Conservation (phyloP, 2,113 vertebrate genomes). For the Tricholaema leucomelas region DNA sequence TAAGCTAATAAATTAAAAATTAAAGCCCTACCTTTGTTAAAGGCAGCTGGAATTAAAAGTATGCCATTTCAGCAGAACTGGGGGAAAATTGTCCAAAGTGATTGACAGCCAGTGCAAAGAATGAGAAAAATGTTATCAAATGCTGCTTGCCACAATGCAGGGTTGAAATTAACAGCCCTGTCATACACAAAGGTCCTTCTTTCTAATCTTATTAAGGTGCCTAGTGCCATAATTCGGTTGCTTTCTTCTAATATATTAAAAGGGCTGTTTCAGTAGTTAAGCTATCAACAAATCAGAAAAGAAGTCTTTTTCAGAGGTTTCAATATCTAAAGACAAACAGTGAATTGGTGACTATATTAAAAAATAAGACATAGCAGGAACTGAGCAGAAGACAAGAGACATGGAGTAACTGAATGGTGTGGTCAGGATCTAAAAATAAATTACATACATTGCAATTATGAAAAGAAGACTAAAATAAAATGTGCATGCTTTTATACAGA, state of each 20-base stretch:
- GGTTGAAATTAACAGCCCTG: constrained; percentile 2
- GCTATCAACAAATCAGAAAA: background rate
- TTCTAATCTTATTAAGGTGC: constrained; percentile 6
- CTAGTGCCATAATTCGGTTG: background rate
- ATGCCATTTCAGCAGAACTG: constrained; percentile 16
- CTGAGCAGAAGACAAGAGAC: background rate
- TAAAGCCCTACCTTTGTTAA: background rate
- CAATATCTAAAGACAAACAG: background rate
- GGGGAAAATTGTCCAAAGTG: background rate
- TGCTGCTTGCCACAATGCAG: background rate
- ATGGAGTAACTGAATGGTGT: background rate
- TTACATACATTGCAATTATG: background rate
- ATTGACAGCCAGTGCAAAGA: constrained; percentile 14
- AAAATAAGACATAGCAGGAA: background rate
- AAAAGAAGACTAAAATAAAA: background rate
- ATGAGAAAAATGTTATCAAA: constrained; percentile 15
- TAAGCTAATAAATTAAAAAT: constrained; percentile 27
- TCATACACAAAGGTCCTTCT: background rate
- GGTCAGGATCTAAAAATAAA: background rate
- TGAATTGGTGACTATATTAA: background rate
- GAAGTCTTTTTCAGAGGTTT: background rate
- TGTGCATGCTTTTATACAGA: background rate
- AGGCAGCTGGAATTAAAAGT: constrained; percentile 15
- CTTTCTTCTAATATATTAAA: constrained; percentile 14
- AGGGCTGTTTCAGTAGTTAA: constrained; percentile 2